Evolutionary conservation across 2,888 invertebrate species (phyloP), one percentile per base, ranked within the genome.

Genomic region (Uloborus plumipes): DNA sequence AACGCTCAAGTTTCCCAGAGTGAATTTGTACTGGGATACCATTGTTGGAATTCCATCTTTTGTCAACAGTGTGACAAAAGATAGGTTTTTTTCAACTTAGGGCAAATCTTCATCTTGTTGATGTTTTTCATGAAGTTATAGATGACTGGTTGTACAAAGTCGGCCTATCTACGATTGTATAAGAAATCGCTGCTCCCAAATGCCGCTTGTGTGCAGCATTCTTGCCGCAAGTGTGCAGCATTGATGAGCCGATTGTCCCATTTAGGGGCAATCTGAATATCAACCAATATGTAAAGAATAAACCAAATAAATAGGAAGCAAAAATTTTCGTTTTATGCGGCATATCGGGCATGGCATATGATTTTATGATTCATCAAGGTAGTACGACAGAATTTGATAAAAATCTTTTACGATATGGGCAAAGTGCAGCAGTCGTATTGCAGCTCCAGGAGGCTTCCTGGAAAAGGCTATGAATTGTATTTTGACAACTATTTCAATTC

Each of bases 141-240:
- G 49, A 20, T 50, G 84, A 86, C 70, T 70, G 31, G 14, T 79
- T 87, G 2, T 86, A 61, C 61, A 87, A 87, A 78, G 85, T 87
- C 77, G 85, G 58, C 87, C 87, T 59, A 50, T 87, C 26, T 75
- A 77, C 67, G 81, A 85, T 61, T 18, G 84, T 65, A 73, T 87
- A 59, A 69, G 76, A 69, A 77, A 67, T 65, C 69, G 85, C 67
- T 86, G 85, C 65, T 61, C 64, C 14, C 72, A 80, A 64, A 91
- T 92, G 91, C 90, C 91, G 87, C 89, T 90, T 78, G 88, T n/a
- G n/a, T n/a, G n/a, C n/a, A n/a, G n/a, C n/a, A n/a, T n/a, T n/a
- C n/a, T n/a, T n/a, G n/a, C n/a, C 89, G 81, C 91, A 92, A 88
- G 78, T 73, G 47, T 50, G 84, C 39, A 81, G 85, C 64, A 83